Evolutionary conservation across 2,113 vertebrate species (phyloP), one percentile per base, ranked within the genome.

Genomic region (Marmota monax): DNA sequence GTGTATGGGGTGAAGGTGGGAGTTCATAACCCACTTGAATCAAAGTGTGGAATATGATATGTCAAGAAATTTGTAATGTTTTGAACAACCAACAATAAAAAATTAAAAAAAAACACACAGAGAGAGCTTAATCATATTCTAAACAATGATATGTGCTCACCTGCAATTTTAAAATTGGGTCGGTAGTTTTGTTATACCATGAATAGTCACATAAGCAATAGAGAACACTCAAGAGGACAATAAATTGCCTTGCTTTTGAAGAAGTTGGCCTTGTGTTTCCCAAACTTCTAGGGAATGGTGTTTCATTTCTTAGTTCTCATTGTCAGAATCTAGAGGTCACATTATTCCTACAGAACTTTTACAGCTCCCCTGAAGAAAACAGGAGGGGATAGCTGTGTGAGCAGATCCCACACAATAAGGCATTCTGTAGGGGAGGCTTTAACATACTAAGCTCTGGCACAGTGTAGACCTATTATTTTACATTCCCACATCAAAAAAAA

Each of bases 351-450:
- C 3, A 4, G 2, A 63, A 77, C 34, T 37, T 77, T 84, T 22
- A 45, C 22, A 17, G 7, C 3, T n/a, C 1, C 39, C 48, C 37
- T 56, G 69, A 34, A 42, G 32, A 45, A 27, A 37, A 22, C 56
- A 58, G 1, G 23, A 39, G 9, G 13, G 18, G 45, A 0, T 22
- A 6, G 0, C n/a, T 23, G 27, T 2, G n/a, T 37, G 34, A 14
- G 8, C 69, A 61, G 20, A 22, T 27, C 23, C 1, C 9, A 3
- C 25, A 20, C 32, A 10, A n/a, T 27, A 63, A 58, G 34, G 0
- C 51, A 67, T 39, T 51, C 37, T 56, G 18, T 25, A 63, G 8
- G 11, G 23, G 61, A 63, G 61, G 61, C 16, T 72, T 61, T 18
- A 39, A 14, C 61, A 34, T 78, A 12, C 29, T 23, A 37, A 37